phyloP scores from a whole-genome alignment of 2,888 invertebrate genomes.

The Xanthia icteritia region DNA sequence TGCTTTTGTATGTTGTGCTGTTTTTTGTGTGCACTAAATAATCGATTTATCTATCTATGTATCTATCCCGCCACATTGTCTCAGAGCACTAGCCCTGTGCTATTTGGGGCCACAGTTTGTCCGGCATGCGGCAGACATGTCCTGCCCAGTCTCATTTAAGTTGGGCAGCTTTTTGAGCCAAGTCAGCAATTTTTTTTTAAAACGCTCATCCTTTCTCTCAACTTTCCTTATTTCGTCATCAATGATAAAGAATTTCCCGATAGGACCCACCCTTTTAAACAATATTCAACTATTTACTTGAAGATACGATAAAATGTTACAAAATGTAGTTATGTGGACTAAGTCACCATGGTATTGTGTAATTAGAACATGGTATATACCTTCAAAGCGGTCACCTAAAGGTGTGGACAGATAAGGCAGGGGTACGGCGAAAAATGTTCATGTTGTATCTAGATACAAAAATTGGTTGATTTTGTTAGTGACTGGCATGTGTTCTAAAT shows the following conservation, averaged over 20 bases:
- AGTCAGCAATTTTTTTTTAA: too few species aligned
- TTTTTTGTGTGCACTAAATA: too few species aligned
- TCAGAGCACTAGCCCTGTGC: too few species aligned
- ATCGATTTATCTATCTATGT: too few species aligned
- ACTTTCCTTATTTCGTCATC: background rate
- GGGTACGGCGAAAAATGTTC: background rate
- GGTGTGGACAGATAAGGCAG: constrained; percentile 42
- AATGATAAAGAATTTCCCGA: background rate
- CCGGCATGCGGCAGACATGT: too few species aligned
- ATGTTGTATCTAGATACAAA: background rate
- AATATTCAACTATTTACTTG: constrained; percentile 15
- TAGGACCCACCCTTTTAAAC: constrained; percentile 5
- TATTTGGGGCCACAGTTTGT: too few species aligned
- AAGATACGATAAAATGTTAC: constrained; percentile 37
- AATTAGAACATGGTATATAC: constrained; percentile 23
- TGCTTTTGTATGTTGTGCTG: too few species aligned
- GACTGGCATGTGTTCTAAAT: too few species aligned
- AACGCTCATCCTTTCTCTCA: too few species aligned
- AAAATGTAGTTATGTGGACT: constrained; percentile 27
- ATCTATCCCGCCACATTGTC: too few species aligned
- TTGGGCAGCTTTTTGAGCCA: too few species aligned
- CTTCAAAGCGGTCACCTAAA: constrained; percentile 17
- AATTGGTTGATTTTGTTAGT: background rate
- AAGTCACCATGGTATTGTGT: constrained; percentile 32
- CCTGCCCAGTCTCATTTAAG: too few species aligned